Conservation (phyloP, 1,140 invertebrate species). For the Rhynchophorus ferrugineus region DNA sequence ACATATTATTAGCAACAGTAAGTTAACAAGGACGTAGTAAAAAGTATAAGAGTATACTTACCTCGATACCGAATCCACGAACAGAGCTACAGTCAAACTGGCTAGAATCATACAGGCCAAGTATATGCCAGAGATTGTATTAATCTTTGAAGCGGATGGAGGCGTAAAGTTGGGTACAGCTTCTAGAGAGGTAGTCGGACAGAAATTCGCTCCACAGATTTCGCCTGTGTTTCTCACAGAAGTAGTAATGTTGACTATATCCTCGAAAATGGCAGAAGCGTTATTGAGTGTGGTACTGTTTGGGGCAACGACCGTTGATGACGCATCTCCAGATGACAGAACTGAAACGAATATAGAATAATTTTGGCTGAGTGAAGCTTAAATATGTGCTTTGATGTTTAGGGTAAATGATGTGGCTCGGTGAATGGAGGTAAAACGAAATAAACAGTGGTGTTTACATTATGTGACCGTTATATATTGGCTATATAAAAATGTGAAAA, state of each 20-base stretch:
- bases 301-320: neutral
- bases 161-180: conserved; percentile 58
- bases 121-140: conserved; percentile 76
- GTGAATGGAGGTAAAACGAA: no score
- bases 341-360: conserved; percentile 39
- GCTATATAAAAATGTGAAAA: neutral
- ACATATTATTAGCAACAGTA: no score
- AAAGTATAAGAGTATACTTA: conserved; percentile 37
- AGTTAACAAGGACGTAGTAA: neutral
- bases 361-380: no score
- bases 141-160: conserved; percentile 62
- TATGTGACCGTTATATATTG: no score
- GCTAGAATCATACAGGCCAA: conserved; percentile 70
- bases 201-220: conserved; percentile 71
- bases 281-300: conserved; percentile 12
- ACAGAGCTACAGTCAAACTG: conserved; percentile 65
- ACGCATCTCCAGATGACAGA: conserved; percentile 41
- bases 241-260: conserved; percentile 3
- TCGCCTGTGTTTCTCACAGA: conserved; percentile 28
- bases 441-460: no score
- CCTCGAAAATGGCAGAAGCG: conserved; percentile 9
- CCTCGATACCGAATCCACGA: conserved; percentile 75
- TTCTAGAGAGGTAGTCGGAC: conserved; percentile 41
- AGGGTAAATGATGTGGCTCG: no score
- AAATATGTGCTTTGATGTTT: no score